phyloP scores from a whole-genome alignment of 2,797 vertebrate genomes.

The Craterocephalus amniculus region DNA sequence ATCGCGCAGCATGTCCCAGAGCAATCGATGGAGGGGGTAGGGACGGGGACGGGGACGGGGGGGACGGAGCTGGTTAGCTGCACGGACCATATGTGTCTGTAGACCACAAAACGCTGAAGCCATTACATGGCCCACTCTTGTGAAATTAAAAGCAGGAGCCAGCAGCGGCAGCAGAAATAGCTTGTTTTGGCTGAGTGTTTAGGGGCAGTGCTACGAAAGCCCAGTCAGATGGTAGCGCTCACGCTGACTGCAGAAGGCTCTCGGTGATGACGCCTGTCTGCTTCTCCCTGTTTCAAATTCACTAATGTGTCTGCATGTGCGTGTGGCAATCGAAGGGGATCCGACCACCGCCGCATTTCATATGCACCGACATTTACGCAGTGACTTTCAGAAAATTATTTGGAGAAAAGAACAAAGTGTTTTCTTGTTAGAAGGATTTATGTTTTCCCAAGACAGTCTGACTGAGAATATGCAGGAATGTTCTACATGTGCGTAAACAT shows the following conservation, averaged over 20 bases:
- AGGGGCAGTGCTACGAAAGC: conserved; percentile 65
- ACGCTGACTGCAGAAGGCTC: conserved; percentile 68
- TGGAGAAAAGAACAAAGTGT: not conserved
- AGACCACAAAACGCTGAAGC: conserved; percentile 79
- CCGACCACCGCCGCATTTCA: conserved; percentile 1
- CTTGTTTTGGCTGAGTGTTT: conserved; percentile 68
- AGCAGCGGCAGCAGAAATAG: conserved; percentile 68
- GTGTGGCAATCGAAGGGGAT: conserved; percentile 39
- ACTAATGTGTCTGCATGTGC: conserved; percentile 51
- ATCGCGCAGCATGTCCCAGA: conserved; percentile 48
- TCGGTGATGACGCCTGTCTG: conserved; percentile 51
- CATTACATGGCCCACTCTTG: conserved; percentile 75
- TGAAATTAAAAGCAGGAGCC: conserved; percentile 82
- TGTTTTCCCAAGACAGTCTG: conserved; percentile 7
- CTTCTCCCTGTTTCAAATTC: conserved; percentile 56
- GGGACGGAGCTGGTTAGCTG: conserved; percentile 55
- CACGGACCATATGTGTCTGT: conserved; percentile 79
- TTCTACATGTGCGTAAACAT: conserved; percentile 19
- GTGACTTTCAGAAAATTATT: conserved; percentile 3
- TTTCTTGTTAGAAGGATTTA: not conserved
- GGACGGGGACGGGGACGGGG: not conserved
- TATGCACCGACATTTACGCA: conserved; percentile 7
- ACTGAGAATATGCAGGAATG: conserved; percentile 17
- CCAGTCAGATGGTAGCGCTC: conserved; percentile 75
- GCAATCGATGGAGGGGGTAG: conserved; percentile 22